Conservation (phyloP, 2,888 invertebrate genomes). For the Argyra leucocephala region DNA sequence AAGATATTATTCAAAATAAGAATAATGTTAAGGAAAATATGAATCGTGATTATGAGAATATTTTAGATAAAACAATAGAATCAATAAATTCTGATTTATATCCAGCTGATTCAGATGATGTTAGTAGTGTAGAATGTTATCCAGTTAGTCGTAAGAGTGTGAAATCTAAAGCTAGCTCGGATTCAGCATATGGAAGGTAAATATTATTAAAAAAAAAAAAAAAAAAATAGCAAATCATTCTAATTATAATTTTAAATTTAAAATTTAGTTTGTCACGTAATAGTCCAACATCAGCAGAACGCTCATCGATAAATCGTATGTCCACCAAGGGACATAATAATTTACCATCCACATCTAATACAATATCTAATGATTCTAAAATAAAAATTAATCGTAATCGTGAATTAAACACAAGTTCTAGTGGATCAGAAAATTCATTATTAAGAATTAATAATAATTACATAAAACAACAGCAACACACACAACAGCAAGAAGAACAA, state of each 20-base stretch:
- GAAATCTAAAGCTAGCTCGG: conserved; percentile 45
- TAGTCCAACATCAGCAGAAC: conserved; percentile 44
- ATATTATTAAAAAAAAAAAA: conserved; percentile 29
- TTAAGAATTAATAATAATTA: conserved; percentile 26
- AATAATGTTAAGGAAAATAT: conserved; percentile 19
- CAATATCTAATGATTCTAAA: conserved; percentile 18
- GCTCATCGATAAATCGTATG: conserved; percentile 24
- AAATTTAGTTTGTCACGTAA: conserved; percentile 50
- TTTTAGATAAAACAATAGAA: conserved; percentile 18
- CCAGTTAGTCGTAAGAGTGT: conserved; percentile 29
- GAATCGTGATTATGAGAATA: conserved; percentile 17
- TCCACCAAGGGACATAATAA: conserved; percentile 24
- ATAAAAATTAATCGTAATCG: conserved; percentile 30
- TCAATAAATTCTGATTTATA: conserved; percentile 19
- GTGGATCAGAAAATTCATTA: conserved; percentile 54
- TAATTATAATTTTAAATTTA: conserved; percentile 15
- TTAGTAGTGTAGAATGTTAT: conserved; percentile 40
- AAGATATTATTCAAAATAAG: background rate
- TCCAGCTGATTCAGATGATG: conserved; percentile 38
- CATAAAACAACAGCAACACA: conserved; percentile 19
- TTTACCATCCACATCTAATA: conserved; percentile 23
- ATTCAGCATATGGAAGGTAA: conserved; percentile 82
- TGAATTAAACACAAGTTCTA: conserved; percentile 44
- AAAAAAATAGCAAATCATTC: conserved; percentile 12
- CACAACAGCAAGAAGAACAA: conserved; percentile 4